A percentile compares a stretch with the other conserved stretches of the same genome.
Evolutionary conservation across 2,888 invertebrate genomes (phyloP).

Genomic region (Ophion slaviceki): DNA sequence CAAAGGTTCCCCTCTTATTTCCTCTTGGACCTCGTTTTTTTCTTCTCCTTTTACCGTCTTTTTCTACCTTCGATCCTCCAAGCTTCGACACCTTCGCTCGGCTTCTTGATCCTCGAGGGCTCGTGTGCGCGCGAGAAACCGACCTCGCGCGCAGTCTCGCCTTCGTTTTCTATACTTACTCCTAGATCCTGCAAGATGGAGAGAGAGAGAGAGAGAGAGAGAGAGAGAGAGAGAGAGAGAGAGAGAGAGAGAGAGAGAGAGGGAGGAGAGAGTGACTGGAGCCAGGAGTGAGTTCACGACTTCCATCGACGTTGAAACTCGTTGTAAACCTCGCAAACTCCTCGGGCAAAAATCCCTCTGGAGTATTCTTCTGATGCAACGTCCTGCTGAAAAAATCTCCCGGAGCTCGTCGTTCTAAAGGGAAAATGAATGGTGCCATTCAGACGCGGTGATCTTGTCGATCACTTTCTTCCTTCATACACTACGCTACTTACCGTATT

Average conservation of each 20-base stretch:
- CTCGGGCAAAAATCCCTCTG: constrained; percentile 44
- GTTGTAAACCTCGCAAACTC: constrained; percentile 49
- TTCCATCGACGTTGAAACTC: constrained; percentile 62
- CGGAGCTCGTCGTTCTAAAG: too few relatives aligned
- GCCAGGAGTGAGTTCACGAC: constrained; percentile 53
- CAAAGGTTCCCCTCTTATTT: constrained; percentile 61
- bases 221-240: constrained; percentile 3
- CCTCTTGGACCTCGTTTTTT: constrained; percentile 63
- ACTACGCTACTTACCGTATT: too few relatives aligned
- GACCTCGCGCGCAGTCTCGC: constrained; percentile 27
- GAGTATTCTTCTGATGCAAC: constrained; percentile 25
- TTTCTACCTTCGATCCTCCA: constrained; percentile 31
- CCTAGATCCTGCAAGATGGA: constrained; percentile 32
- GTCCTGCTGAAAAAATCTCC: not conserved
- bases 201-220: constrained; percentile 23
- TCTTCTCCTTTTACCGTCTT: not conserved
- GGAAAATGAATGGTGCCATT: too few relatives aligned
- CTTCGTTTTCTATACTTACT: constrained; percentile 31
- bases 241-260: constrained; percentile 7
- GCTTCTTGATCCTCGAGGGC: constrained; percentile 22
- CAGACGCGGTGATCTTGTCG: too few relatives aligned
- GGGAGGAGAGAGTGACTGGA: not conserved
- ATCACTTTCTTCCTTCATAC: too few relatives aligned
- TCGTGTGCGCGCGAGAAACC: constrained; percentile 48
- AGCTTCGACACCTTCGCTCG: constrained; percentile 49